Evolutionary conservation across 2,888 invertebrate species (phyloP).

Genomic region (Platycnemis pennipes): DNA sequence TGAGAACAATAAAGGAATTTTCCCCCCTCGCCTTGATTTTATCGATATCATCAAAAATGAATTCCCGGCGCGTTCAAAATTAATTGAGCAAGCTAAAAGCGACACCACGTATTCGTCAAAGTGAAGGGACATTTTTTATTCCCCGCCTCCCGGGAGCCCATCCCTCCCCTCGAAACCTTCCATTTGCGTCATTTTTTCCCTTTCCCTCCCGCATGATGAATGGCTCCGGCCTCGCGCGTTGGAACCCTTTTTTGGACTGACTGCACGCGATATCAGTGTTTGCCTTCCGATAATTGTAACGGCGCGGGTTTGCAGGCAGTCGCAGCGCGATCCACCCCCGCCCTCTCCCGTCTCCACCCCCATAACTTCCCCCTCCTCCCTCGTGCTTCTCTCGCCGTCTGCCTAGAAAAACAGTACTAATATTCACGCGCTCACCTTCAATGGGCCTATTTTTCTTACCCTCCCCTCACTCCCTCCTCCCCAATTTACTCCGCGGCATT

Average conservation of each 20-base stretch:
- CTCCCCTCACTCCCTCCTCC: not conserved
- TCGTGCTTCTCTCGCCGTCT: not conserved
- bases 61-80: constrained; percentile 61
- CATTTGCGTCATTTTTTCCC: constrained; percentile 65
- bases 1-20: not conserved
- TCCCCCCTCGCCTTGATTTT: constrained; percentile 26
- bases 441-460: not conserved
- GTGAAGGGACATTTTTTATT: constrained; percentile 56
- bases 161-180: constrained; percentile 6
- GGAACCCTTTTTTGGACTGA: constrained; percentile 64
- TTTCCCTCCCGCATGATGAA: constrained; percentile 25
- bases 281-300: constrained; percentile 66
- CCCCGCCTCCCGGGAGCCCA: not conserved
- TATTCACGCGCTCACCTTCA: not conserved
- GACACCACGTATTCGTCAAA: constrained; percentile 66
- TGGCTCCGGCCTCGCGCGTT: constrained; percentile 37
- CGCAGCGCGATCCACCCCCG: not conserved
- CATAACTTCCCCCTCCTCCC: not conserved
- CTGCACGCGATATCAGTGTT: constrained; percentile 66
- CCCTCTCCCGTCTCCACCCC: not conserved
- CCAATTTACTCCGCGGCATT: constrained; percentile 10
- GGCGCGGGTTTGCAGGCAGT: constrained; percentile 40
- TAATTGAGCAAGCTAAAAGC: constrained; percentile 58
- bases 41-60: constrained; percentile 67
- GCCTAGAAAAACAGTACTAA: constrained; percentile 17